Evolutionary conservation across 2,797 vertebrate genomes (phyloP), one percentile per base, ranked within the genome.

Genomic region (Darevskia mixta): DNA sequence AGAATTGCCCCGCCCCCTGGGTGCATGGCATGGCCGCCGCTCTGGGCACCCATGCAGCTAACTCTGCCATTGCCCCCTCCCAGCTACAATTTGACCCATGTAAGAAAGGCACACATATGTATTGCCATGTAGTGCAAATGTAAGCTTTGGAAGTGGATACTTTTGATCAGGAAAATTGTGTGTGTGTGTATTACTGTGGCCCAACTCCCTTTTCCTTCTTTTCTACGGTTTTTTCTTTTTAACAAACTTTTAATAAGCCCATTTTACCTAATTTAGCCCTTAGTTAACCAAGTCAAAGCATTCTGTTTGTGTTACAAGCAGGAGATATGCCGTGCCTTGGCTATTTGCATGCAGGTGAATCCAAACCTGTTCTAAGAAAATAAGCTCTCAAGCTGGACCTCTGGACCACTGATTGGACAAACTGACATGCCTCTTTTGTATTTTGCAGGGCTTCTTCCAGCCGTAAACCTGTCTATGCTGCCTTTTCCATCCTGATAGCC

Each of bases 401-500:
- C 69, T 7, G 77, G 17, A 38, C 13, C 8, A 7, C 11, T 41
- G 61, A 27, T 15, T 79, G 64, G 79, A 29, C 15, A 9, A 61
- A 73, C 27, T 81, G 41, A 82, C 61, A 41, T 58, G 8, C 35
- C 38, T 35, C 32, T 69, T 41, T 84, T 0, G 0, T 71, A 13
- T 43, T 67, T 79, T 0, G 13, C 91, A 94, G 89, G 87, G 92
- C 91, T 11, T 92, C 84, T 3, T 96, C 97, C 92, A 93, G 91
- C 3, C 97, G 93, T 2, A 97, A 96, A n/a, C 89, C 97, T 0
- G 95, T 97, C 91, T 90, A 98, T 17, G 97, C 98, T 0, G 95
- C 96, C 0, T 92, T 99, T 85, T 98, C 98, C 0, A 92, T 98
- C 79, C 95, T 99, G 94, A 98, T 97, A 6, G 98, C 97, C 72